These are phyloP conservation scores for Tetragonula clypearis DNA, from an alignment of 1,140 invertebrate species.

Conservation along the genomic window DNA sequence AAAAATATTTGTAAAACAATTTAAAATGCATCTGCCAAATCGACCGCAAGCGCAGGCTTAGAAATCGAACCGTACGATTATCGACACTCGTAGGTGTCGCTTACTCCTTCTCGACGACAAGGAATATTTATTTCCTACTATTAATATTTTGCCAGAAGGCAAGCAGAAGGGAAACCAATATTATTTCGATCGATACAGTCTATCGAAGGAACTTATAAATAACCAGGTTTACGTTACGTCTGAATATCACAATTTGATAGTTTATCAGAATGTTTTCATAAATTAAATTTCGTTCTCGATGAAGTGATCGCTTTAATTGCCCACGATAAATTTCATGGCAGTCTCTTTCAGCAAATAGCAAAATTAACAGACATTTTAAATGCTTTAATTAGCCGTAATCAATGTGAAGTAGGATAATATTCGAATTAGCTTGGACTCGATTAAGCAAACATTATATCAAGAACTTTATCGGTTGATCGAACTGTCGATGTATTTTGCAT, in stretches of 20 bases:
- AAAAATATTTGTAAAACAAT: too few relatives aligned
- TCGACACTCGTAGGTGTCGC: too few relatives aligned
- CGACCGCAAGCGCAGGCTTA: too few relatives aligned
- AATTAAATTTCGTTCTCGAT: not conserved
- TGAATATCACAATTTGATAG: not conserved
- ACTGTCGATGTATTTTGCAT: not conserved
- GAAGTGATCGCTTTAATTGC: not conserved
- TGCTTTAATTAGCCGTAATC: conserved; percentile 26
- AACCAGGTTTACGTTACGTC: not conserved
- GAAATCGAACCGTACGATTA: too few relatives aligned
- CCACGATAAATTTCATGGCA: not conserved
- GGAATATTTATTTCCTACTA: too few relatives aligned
- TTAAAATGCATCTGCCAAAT: too few relatives aligned
- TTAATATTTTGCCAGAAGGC: too few relatives aligned
- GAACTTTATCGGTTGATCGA: conserved; percentile 16
- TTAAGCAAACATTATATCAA: conserved; percentile 18
- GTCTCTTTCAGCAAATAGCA: not conserved
- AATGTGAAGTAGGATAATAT: not conserved
- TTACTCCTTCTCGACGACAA: too few relatives aligned
- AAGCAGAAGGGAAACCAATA: too few relatives aligned
- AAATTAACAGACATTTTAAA: not conserved
- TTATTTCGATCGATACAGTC: too few relatives aligned
- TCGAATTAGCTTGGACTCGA: not conserved
- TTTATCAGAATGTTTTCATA: not conserved
- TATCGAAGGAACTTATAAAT: too few relatives aligned